Evolutionary conservation across 2,113 vertebrate species (phyloP).

Genomic region (Callopanchax toddi): DNA sequence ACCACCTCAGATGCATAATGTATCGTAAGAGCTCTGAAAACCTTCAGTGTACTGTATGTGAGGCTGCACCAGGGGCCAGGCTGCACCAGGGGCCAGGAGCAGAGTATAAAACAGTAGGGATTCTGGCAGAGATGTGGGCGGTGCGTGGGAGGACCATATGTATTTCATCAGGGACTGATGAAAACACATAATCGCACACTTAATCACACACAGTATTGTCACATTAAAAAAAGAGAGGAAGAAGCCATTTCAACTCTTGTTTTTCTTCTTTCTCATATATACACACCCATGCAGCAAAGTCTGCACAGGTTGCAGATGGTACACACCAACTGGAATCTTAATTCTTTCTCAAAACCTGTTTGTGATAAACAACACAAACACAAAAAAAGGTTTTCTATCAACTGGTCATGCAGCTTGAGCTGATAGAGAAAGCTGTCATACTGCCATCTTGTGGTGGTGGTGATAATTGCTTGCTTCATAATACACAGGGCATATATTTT

Average conservation of each 20-base stretch:
- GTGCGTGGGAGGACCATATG: slow-evolving; percentile 72
- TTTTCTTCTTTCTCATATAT: slow-evolving; percentile 4
- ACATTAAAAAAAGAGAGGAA: slow-evolving; percentile 18
- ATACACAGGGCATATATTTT: not conserved
- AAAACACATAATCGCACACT: slow-evolving; percentile 36
- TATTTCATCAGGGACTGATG: slow-evolving; percentile 64
- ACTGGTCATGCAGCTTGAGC: slow-evolving; percentile 21
- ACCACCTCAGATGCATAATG: slow-evolving; percentile 9
- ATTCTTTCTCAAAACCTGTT: slow-evolving; percentile 59
- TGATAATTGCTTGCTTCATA: not conserved
- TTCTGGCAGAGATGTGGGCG: slow-evolving; percentile 67
- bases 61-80: too few relatives aligned
- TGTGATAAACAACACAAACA: slow-evolving; percentile 16
- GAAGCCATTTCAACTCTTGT: slow-evolving; percentile 3
- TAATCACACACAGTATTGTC: slow-evolving; percentile 48
- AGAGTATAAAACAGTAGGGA: slow-evolving; percentile 68
- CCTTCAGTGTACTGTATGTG: too few relatives aligned
- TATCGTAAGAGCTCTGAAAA: slow-evolving; percentile 14
- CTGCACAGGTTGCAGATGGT: slow-evolving; percentile 45
- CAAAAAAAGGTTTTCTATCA: slow-evolving; percentile 2
- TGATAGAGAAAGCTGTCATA: slow-evolving; percentile 62
- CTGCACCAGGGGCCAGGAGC: slow-evolving; percentile 50
- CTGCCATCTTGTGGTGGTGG: slow-evolving; percentile 77
- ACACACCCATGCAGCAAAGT: slow-evolving; percentile 31
- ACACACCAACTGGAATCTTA: slow-evolving; percentile 62